These are phyloP conservation scores for Podarcis raffonei DNA, from an alignment of 2,113 vertebrate species.

Conservation along the genomic window DNA sequence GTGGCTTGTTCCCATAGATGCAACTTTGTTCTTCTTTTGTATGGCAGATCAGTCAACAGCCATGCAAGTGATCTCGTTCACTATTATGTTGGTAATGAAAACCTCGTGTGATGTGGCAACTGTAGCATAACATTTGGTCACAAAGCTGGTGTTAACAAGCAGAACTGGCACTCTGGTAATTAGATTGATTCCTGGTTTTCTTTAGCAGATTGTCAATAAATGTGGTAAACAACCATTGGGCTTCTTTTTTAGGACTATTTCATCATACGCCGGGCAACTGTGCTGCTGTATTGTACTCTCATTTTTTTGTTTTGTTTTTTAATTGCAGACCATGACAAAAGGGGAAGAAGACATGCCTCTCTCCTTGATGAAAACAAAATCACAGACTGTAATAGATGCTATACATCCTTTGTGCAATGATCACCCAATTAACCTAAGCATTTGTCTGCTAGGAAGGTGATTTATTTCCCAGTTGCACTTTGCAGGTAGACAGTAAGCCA, in stretches of 20 bases:
- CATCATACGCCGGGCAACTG: constrained; percentile 65
- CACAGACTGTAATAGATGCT: constrained; percentile 24
- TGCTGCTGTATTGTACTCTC: background rate
- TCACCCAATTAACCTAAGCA: constrained; percentile 46
- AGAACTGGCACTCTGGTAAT: constrained; percentile 80
- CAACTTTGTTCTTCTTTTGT: constrained; percentile 76
- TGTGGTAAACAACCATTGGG: constrained; percentile 74
- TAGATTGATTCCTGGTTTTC: constrained; percentile 81
- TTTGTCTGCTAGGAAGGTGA: constrained; percentile 35
- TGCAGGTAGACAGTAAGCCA: constrained; percentile 32
- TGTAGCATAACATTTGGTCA: constrained; percentile 83
- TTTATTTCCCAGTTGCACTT: constrained; percentile 53
- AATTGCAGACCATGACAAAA: constrained; percentile 35
- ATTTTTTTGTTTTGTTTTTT: background rate
- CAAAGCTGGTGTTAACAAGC: constrained; percentile 83
- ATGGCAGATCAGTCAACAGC: constrained; percentile 82
- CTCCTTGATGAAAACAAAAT: constrained; percentile 35
- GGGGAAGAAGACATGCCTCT: constrained; percentile 1
- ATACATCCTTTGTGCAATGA: constrained; percentile 8
- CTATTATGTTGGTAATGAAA: constrained; percentile 82
- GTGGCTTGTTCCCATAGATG: constrained; percentile 74
- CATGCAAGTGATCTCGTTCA: constrained; percentile 79
- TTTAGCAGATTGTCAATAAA: constrained; percentile 84
- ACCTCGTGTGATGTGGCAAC: constrained; percentile 81
- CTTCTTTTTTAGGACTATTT: constrained; percentile 72